These are phyloP conservation scores for Orientallactaga sibirica DNA, from an alignment of 2,797 vertebrate genomes.

Conservation along the genomic window DNA sequence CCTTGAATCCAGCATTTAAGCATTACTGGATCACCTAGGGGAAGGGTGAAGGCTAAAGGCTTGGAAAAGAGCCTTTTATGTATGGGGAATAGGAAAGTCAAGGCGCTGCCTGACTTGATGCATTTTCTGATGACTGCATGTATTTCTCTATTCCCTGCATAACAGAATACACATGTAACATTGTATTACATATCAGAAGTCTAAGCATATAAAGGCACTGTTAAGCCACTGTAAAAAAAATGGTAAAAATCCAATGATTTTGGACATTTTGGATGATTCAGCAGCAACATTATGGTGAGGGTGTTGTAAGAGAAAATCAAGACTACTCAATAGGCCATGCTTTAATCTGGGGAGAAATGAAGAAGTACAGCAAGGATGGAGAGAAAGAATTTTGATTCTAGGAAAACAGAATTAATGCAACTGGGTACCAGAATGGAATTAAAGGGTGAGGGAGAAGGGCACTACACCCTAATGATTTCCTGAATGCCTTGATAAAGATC, in stretches of 20 bases:
- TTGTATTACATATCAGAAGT: neutral
- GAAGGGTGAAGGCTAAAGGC: neutral
- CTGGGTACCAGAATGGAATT: neutral
- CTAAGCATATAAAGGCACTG: neutral
- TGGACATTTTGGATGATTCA: neutral
- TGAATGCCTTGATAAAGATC: neutral
- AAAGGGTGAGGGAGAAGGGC: neutral
- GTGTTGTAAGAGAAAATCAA: neutral
- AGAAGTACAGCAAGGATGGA: neutral
- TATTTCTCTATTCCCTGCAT: neutral
- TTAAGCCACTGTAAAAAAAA: neutral
- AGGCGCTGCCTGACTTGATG: neutral
- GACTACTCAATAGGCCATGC: neutral
- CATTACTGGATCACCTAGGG: neutral
- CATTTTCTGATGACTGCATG: neutral
- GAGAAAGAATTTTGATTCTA: slow-evolving; percentile 10
- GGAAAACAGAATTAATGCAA: neutral
- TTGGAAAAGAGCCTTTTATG: neutral
- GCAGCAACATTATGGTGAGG: neutral
- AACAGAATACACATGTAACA: neutral
- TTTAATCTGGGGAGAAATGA: slow-evolving; percentile 15
- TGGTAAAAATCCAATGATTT: neutral
- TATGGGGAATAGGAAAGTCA: neutral
- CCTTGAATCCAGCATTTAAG: neutral
- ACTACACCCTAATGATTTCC: neutral